Evolutionary conservation across 1,140 invertebrate genomes (phyloP), one percentile per base, ranked within the genome.

Genomic region (Goniozus legneri): DNA sequence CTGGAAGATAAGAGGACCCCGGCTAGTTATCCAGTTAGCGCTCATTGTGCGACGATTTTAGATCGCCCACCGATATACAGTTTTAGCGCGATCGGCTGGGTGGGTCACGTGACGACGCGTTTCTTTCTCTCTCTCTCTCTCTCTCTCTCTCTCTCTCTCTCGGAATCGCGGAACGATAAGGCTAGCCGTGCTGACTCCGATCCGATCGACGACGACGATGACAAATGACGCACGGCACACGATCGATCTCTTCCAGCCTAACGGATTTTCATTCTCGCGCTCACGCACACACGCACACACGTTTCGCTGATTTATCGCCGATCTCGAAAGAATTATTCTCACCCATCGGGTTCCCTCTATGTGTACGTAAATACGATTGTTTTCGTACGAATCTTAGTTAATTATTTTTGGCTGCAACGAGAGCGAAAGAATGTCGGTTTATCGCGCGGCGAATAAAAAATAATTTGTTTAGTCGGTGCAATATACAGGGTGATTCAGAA

Each of bases 11-110:
- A 73, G 64, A 54, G 47, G 56, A 54, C 60, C 66, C 62, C 52
- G 37, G 65, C 64, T 69, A 71, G 70, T 74, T 74, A 74, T 74
- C 70, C 70, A 74, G 70, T 74, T 73, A 73, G 71, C 71, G 64
- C 64, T 71, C 60, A 73, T 74, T 74, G 71, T 73, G 59, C 63
- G 50, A 72, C 67, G 67, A 74, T 73, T 74, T 73, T 68, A 71
- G 71, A 74, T 74, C 67, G 61, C 33, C 45, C 45, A 39, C 50
- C 56, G 69, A 72, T 72, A 72, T 56, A 63, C 54, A 56, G 54
- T 56, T 62, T 61, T 63, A 51, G 56, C 50, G 47, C 47, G 41
- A 21, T 46, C 19, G n/a, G n/a, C n/a, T n/a, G n/a, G n/a, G 24
- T 10, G 14, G 19, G 56, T 54, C 47, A 60, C 57, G 56, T 58